Base-by-base conservation (phyloP, 2,888 invertebrate genomes). In the Meandrusa payeni region DNA sequence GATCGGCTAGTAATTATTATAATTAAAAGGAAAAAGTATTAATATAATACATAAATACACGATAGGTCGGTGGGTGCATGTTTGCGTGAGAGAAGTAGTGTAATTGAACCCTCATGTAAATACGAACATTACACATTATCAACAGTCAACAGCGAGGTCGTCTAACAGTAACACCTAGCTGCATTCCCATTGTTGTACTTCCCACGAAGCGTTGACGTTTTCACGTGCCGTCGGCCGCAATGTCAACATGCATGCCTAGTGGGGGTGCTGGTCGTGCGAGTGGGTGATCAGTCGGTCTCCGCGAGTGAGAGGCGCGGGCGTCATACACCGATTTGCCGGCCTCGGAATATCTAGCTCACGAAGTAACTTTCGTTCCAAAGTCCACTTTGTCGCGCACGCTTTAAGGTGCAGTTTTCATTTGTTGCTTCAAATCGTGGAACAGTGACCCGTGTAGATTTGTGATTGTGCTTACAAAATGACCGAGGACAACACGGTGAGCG, bases 241-340 rank as follows among this genome's bases (percentile, higher is more conserved):
- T 43, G 42, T 37, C 36, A 43, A 43, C 42, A 43, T 29, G 43
- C 44, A 49, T 40, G 46, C 34, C 12, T 36, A 76, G 77, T 69
- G 76, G 82, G 76, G 78, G 78, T 67, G 64, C 55, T 58, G 59
- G 61, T 62, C 72, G 75, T 67, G 66, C 62, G 78, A 73, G 71
- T 75, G 77, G 73, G 71, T 75, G 70, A 64, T 61, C 66, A 49
- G 49, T 54, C 63, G 66, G 68, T 66, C 66, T 43, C 41, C 31
- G 32, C 38, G 44, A 66, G 73, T 65, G 69, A 78, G 75, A 78
- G 78, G 81, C 85, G 83, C 82, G 78, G 72, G 81, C 81, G 85
- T 75, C 78, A 33, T 20, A 36, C 75, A 59, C 58, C 61, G 72
- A 69, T 68, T 71, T 58, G 74, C 74, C 75, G 71, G 66, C 71